phyloP scores from a whole-genome alignment of 2,888 invertebrate genomes.

The Schrankia costaestrigalis region DNA sequence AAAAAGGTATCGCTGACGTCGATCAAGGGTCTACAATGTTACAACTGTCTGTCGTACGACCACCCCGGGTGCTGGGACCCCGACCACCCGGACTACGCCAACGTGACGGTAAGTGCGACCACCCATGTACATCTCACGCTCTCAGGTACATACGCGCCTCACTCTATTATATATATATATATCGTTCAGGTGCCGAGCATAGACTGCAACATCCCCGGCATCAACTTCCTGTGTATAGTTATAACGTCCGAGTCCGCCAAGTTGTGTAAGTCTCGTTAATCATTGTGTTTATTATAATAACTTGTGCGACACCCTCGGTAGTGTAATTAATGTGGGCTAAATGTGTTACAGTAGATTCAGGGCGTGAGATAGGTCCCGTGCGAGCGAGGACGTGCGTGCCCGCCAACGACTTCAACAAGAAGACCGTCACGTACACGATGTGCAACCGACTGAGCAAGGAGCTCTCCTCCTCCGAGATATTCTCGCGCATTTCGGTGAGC shows the following conservation, averaged over 20 bases:
- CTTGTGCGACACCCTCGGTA: neutral
- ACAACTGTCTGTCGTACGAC: conserved; percentile 74
- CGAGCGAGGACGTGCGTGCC: conserved; percentile 73
- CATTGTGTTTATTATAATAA: neutral
- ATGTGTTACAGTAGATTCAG: conserved; percentile 63
- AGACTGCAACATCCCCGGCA: conserved; percentile 75
- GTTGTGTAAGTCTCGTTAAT: conserved; percentile 49
- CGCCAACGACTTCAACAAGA: conserved; percentile 71
- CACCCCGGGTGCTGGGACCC: conserved; percentile 77
- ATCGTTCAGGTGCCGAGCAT: conserved; percentile 66
- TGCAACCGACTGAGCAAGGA: conserved; percentile 72
- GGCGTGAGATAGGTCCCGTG: conserved; percentile 71
- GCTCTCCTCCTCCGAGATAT: conserved; percentile 69
- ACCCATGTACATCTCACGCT: neutral
- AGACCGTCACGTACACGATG: conserved; percentile 69
- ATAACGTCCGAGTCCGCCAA: conserved; percentile 74
- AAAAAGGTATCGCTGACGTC: conserved; percentile 65
- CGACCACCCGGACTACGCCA: conserved; percentile 70
- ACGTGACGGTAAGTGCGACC: conserved; percentile 55
- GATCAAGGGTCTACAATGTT: conserved; percentile 71
- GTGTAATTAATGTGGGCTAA: no score
- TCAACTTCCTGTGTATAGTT: conserved; percentile 70
- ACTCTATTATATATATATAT: neutral
- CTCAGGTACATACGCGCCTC: neutral
- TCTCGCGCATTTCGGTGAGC: conserved; percentile 65